Evolutionary conservation across 2,113 vertebrate species (phyloP).

Genomic region (Anarrhichthys ocellatus): DNA sequence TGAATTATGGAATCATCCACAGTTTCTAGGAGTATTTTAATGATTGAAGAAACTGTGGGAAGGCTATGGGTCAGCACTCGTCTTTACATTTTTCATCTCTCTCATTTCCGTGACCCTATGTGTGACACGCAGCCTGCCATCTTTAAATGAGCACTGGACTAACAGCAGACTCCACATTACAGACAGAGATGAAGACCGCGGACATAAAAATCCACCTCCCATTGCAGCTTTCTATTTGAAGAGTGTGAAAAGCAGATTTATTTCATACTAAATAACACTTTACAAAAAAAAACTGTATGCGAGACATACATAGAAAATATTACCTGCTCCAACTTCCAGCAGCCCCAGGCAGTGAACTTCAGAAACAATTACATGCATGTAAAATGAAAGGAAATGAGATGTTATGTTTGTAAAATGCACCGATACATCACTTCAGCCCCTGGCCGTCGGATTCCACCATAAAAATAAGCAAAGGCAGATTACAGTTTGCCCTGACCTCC

Average conservation of each 20-base stretch:
- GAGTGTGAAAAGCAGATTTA: not conserved
- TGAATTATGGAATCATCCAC: slow-evolving; percentile 76
- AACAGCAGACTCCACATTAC: slow-evolving; percentile 60
- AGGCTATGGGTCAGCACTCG: slow-evolving; percentile 81
- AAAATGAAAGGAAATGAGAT: slow-evolving; percentile 70
- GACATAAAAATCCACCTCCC: slow-evolving; percentile 62
- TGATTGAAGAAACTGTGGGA: slow-evolving; percentile 82
- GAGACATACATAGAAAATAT: slow-evolving; percentile 7
- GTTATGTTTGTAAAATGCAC: slow-evolving; percentile 75
- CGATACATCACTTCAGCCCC: slow-evolving; percentile 54
- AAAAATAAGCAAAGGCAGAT: slow-evolving; percentile 69
- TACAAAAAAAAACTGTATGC: not conserved
- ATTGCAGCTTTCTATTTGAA: slow-evolving; percentile 58
- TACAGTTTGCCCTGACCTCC: slow-evolving; percentile 76
- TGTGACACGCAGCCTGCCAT: slow-evolving; percentile 77
- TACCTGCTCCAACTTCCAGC: slow-evolving; percentile 16
- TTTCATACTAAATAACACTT: slow-evolving; percentile 11
- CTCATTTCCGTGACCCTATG: slow-evolving; percentile 78
- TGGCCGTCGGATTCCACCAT: slow-evolving; percentile 63
- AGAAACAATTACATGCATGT: slow-evolving; percentile 66
- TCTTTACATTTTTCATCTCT: slow-evolving; percentile 80
- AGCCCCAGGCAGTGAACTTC: slow-evolving; percentile 50
- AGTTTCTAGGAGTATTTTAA: slow-evolving; percentile 83
- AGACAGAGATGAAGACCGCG: slow-evolving; percentile 38
- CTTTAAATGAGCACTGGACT: slow-evolving; percentile 80